Evolutionary conservation across 2,888 invertebrate genomes (phyloP), one percentile per base, ranked within the genome.

Genomic region (Melipona beecheii): DNA sequence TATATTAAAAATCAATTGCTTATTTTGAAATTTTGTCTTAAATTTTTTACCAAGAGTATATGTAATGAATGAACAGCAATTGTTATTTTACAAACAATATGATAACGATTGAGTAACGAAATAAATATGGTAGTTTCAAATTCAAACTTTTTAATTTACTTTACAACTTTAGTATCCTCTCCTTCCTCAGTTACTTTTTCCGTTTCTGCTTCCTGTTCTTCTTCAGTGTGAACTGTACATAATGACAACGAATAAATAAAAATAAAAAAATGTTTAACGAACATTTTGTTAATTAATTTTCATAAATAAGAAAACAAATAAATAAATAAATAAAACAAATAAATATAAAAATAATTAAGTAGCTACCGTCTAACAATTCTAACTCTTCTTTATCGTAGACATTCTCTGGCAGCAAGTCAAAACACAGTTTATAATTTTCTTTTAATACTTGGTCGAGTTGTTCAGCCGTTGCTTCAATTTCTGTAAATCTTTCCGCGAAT

Each of bases 351-450:
- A 49, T 27, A 0, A 21, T 27, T n/a, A 19, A 4, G n/a, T 2
- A 3, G 2, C 56, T 62, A 78, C 80, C 56, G 11, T 76, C 66
- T 0, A 62, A 24, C 3, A 76, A 62, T 4, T 86, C 75, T 0
- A 43, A 19, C 2, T 88, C 83, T 0, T 89, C 87, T 50, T 81
- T 82, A 58, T 91, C 89, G 24, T 89, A 90, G 62, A 90, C 87
- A 9, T 88, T 84, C 43, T 90, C 95, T 0, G 95, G 95, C 79
- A 95, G 92, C 64, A 97, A 95, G 90, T 97, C 96, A 89, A 97
- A 97, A 90, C 97, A 97, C 6, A 97, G 92, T 78, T 96, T 96
- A 87, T 96, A 96, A 94, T 98, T 97, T 4, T 96, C 95, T 50
- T 95, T 95, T 84, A 97, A 94, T 24, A 97, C 94, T 9, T 95